Conservation (phyloP, 2,113 vertebrate species). For the Dipodomys merriami region DNA sequence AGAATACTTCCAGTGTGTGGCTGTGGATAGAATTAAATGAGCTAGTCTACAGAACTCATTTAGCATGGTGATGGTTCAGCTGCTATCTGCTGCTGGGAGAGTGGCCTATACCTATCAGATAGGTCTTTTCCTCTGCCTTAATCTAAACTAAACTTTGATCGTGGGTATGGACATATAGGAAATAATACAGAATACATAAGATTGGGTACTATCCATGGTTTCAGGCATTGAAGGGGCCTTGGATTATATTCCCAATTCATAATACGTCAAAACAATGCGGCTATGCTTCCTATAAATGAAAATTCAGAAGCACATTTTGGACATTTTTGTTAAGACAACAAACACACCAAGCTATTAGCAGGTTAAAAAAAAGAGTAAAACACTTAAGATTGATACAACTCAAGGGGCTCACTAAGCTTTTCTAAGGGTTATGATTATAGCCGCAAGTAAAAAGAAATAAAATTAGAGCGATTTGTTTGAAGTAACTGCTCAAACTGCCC, state of each 20-base stretch:
- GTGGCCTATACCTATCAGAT: background rate
- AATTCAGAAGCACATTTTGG: background rate
- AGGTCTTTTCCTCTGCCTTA: background rate
- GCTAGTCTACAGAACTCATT: background rate
- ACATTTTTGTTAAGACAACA: slow-evolving; percentile 23
- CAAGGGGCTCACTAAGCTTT: background rate
- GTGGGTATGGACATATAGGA: background rate
- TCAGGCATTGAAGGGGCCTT: background rate
- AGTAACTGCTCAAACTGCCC: background rate
- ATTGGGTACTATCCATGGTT: background rate
- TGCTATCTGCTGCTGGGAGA: background rate
- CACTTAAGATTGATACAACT: background rate
- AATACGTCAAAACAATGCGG: background rate
- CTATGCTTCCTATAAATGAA: background rate
- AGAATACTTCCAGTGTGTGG: background rate
- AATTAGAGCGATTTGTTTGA: slow-evolving; percentile 27
- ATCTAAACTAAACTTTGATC: background rate
- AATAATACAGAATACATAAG: background rate
- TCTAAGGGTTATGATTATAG: slow-evolving; percentile 8
- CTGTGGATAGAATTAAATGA: background rate
- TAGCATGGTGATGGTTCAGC: background rate
- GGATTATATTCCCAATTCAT: background rate
- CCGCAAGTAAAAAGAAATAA: slow-evolving; percentile 30
- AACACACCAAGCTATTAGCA: background rate
- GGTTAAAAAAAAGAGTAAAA: slow-evolving; percentile 35